A percentile compares a stretch with the other conserved stretches of the same genome.
phyloP scores from a whole-genome alignment of 2,113 vertebrate species.

The Heterochromis multidens region DNA sequence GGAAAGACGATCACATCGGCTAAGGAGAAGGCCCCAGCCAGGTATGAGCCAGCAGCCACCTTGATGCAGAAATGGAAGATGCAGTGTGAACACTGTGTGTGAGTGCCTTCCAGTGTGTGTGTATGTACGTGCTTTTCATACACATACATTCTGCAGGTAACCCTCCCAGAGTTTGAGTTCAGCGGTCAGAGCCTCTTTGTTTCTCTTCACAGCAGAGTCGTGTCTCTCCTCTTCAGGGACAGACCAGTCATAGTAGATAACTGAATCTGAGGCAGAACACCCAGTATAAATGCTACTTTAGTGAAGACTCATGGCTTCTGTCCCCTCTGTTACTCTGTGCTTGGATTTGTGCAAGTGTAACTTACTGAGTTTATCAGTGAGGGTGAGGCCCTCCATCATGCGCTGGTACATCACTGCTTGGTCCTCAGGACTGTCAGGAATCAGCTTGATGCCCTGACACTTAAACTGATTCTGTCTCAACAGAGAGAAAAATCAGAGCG shows the following conservation, averaged over 20 bases:
- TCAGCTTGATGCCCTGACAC: constrained; percentile 60
- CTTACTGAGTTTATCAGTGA: constrained; percentile 66
- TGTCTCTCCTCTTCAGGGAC: constrained; percentile 62
- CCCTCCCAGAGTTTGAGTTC: constrained; percentile 69
- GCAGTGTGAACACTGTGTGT: not conserved
- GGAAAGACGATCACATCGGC: constrained; percentile 30
- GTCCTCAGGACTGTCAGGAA: constrained; percentile 53
- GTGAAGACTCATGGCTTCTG: not conserved
- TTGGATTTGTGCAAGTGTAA: not conserved
- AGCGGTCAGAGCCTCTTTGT: constrained; percentile 41
- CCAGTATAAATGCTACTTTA: no score
- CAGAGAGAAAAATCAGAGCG: not conserved
- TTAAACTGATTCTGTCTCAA: constrained; percentile 58
- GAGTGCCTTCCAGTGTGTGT: not conserved
- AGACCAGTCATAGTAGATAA: constrained; percentile 25
- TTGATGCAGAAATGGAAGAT: not conserved
- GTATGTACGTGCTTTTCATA: not conserved
- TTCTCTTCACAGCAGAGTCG: constrained; percentile 56
- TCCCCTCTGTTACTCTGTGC: not conserved
- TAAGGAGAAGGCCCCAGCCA: constrained; percentile 39
- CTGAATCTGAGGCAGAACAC: constrained; percentile 14
- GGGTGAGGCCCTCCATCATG: constrained; percentile 57
- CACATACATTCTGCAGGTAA: constrained; percentile 57
- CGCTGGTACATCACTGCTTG: constrained; percentile 63
- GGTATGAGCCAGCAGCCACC: constrained; percentile 32